Evolutionary conservation across 1,140 invertebrate genomes (phyloP), one percentile per base, ranked within the genome.

Genomic region (Drosophila ironensis): DNA sequence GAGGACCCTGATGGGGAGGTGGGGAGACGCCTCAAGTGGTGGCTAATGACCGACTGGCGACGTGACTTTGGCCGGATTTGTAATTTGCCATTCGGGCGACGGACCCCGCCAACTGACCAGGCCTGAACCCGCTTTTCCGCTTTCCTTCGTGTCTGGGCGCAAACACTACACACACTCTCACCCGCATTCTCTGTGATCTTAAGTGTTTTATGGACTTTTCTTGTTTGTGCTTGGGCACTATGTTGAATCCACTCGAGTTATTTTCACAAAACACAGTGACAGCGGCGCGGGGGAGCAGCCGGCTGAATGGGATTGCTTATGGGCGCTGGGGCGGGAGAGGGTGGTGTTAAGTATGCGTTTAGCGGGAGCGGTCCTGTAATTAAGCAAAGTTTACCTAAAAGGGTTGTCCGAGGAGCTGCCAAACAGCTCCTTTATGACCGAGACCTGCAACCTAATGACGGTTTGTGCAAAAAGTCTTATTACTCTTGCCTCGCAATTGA

Each of bases 201-300:
- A 86, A 86, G 80, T 86, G 80, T 86, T 86, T 87, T 86, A 86
- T 86, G 80, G 81, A 86, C 81, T 87, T 86, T 86, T 71, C 80
- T 75, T 86, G 80, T 86, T 84, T 78, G 61, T 66, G 69, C 59
- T 57, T 38, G 16, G 14, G 28, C 50, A 20, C 46, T 42, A 44
- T 41, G 33, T 16, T 35, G n/a, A 16, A 37, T 24, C 16, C 17
- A 46, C 38, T 33, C 42, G 33, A 30, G 72, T 80, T 78, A 86
- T 74, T 74, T 78, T 80, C 71, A 66, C 74, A 70, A 54, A 60
- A 59, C 37, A 37, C n/a, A n/a, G n/a, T n/a, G 37, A 33, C 22
- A 72, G 9, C 30, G 25, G 8, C 17, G 17, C 0, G 8, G 14
- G 19, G 25, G 24, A 19, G 33, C n/a, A 8, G 19, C 37, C 24